Evolutionary conservation across 2,113 vertebrate genomes (phyloP), one percentile per base, ranked within the genome.

Genomic region (Thymallus thymallus): DNA sequence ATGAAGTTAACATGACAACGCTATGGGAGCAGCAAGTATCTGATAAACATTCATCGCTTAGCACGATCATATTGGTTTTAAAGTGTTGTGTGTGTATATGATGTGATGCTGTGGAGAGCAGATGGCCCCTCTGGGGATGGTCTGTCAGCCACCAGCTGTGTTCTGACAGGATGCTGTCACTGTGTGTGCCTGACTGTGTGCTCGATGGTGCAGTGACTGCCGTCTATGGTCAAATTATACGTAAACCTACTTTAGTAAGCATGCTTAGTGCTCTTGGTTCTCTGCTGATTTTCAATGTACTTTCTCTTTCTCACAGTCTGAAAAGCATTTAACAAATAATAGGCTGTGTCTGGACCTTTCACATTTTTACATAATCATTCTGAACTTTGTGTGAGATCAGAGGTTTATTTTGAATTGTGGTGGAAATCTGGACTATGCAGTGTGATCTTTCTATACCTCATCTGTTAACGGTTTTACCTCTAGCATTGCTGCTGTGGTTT

Each of bases 111-210:
- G 66, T 85, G 80, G 20, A 75, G 77, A 72, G 45, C 3, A 0
- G 18, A 60, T n/a, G 67, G 74, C 69, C 62, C 35, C 73, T 69
- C 78, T 1, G 41, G 76, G 69, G 66, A 77, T 62, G 65, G 62
- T 73, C 76, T 80, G 76, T 82, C 79, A 82, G 72, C 76, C 61
- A 30, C 26, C 77, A 82, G 79, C 76, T 81, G 73, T n/a, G 69
- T 71, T 77, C 64, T 82, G 81, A 89, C 74, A 81, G 30, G 74
- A 75, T 68, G 7, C 56, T 78, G 24, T 76, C 30, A 61, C 61
- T 73, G 74, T 71, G 74, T 45, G 6, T 41, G 20, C 20, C n/a
- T 61, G 48, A 1, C 48, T 51, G 48, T 9, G 7, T 51, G 48
- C 48, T 14, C 16, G 5, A 18, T 51, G 48, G 16, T 51, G 48